Conservation (phyloP, 2,888 invertebrate species). For the Hyposoter didymator region DNA sequence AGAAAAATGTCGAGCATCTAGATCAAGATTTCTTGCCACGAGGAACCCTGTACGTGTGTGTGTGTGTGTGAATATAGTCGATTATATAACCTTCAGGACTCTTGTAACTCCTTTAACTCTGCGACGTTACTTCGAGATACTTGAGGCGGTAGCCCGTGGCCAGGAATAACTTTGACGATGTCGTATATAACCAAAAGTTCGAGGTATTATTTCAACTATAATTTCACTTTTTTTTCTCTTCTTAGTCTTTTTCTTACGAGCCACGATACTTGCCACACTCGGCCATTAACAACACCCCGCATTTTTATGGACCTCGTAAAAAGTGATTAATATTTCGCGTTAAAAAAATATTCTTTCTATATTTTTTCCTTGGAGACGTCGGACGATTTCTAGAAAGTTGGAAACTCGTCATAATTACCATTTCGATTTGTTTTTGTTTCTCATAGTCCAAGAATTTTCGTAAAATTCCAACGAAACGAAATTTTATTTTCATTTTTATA, state of each 20-base stretch:
- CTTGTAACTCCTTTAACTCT: constrained; percentile 25
- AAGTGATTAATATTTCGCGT: not conserved
- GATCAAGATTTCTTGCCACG: not conserved
- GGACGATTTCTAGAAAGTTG: not conserved
- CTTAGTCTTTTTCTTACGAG: not conserved
- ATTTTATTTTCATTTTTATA: too few relatives aligned
- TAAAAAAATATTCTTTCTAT: not conserved
- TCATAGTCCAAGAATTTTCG: not conserved
- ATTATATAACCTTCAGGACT: constrained; percentile 22
- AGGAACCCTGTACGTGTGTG: not conserved
- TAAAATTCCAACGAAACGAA: not conserved
- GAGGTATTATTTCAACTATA: constrained; percentile 51
- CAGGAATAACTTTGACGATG: constrained; percentile 42
- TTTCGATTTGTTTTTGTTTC: not conserved
- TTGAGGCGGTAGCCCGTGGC: constrained; percentile 32
- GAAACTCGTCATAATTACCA: constrained; percentile 4
- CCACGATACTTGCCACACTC: not conserved
- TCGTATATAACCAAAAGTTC: constrained; percentile 46
- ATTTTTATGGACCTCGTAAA: constrained; percentile 11
- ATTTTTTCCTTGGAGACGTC: not conserved
- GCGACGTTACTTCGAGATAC: constrained; percentile 9
- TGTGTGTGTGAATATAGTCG: not conserved
- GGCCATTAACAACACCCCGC: not conserved
- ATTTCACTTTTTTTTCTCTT: constrained; percentile 34
- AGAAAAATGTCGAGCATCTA: too few relatives aligned